phyloP scores from a whole-genome alignment of 2,888 invertebrate species.

The Tinea semifulvella region DNA sequence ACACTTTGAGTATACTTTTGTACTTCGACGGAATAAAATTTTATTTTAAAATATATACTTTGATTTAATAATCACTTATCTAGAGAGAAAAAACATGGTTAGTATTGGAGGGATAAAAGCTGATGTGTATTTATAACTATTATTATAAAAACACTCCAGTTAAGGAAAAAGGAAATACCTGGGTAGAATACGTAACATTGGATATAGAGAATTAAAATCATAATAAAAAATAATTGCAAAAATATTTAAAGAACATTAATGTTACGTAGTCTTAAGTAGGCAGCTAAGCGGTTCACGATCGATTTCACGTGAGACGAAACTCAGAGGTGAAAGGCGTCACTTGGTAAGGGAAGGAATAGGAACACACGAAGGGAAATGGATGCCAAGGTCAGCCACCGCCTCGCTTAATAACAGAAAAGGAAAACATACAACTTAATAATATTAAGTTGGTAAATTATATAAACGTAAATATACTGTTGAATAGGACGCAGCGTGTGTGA shows the following conservation, averaged over 20 bases:
- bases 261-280: slow-evolving; percentile 40
- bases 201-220: neutral
- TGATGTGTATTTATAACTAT: slow-evolving; percentile 33
- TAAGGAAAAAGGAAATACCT: slow-evolving; percentile 37
- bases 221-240: neutral
- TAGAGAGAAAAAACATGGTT: slow-evolving; percentile 33
- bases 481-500: too few species aligned
- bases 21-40: slow-evolving; percentile 55
- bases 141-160: slow-evolving; percentile 50
- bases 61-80: slow-evolving; percentile 51
- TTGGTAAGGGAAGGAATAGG: slow-evolving; percentile 52
- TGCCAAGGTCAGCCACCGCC: slow-evolving; percentile 54
- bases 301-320: slow-evolving; percentile 54
- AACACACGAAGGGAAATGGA: slow-evolving; percentile 34
- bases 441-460: too few species aligned
- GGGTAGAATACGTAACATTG: slow-evolving; percentile 31
- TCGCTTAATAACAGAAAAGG: too few species aligned
- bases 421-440: too few species aligned
- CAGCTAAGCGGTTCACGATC: slow-evolving; percentile 58
- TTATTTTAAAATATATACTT: slow-evolving; percentile 32
- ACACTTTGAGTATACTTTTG: slow-evolving; percentile 31
- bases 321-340: slow-evolving; percentile 66
- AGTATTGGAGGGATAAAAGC: slow-evolving; percentile 22
- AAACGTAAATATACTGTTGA: too few species aligned
- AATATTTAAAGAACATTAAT: neutral